A percentile compares a stretch with the other conserved stretches of the same genome.
Evolutionary conservation across 2,797 vertebrate species (phyloP).

Genomic region (Schizothorax lantsangensis): DNA sequence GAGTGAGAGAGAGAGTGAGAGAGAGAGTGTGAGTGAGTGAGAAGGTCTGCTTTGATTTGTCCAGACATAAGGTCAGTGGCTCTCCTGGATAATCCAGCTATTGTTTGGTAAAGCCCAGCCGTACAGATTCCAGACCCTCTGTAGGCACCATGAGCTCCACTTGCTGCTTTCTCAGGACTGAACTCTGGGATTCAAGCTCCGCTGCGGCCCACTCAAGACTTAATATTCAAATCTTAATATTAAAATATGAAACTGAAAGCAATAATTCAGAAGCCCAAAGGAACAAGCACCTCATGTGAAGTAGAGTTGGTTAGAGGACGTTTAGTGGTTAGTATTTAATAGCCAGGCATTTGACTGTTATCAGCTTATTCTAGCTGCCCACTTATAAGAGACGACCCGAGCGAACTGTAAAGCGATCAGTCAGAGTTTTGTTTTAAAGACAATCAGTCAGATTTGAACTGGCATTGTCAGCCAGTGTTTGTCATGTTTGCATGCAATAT

Average conservation of each 20-base stretch:
- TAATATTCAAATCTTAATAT: neutral
- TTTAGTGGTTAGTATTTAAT: neutral
- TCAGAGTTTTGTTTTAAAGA: neutral
- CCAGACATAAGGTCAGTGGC: slow-evolving; percentile 47
- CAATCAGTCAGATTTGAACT: neutral
- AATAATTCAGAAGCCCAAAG: neutral
- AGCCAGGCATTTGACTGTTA: neutral
- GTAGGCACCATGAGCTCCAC: slow-evolving; percentile 53
- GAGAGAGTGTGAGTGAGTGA: slow-evolving; percentile 44
- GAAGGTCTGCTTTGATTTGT: slow-evolving; percentile 60
- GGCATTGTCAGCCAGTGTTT: neutral
- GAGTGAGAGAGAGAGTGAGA: slow-evolving; percentile 7
- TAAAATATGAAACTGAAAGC: neutral
- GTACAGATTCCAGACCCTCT: slow-evolving; percentile 67
- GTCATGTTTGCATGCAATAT: neutral
- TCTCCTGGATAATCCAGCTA: slow-evolving; percentile 61
- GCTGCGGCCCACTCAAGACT: neutral
- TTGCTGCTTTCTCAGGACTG: slow-evolving; percentile 52
- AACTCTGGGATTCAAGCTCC: slow-evolving; percentile 17
- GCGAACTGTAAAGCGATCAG: neutral
- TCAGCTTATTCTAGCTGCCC: too few relatives aligned
- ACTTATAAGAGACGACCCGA: neutral
- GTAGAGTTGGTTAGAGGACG: neutral
- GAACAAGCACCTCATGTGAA: neutral
- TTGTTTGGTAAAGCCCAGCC: slow-evolving; percentile 66